Evolutionary conservation across 1,140 invertebrate species (phyloP).

Genomic region (Nymphalis io): DNA sequence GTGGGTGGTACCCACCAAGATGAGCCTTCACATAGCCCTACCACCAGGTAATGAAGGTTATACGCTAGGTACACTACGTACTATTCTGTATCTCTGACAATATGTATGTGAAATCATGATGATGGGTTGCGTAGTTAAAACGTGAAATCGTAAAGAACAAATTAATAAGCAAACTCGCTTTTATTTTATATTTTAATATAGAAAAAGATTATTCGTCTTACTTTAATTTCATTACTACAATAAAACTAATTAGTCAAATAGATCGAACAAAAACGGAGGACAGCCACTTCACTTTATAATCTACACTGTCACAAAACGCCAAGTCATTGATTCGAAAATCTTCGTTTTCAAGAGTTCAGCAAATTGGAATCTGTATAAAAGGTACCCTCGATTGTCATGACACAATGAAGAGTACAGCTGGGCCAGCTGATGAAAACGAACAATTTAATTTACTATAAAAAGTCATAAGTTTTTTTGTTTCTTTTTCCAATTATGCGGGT

Average conservation of each 20-base stretch:
- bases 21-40: too few species aligned
- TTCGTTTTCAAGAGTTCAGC: background rate
- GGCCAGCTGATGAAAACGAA: background rate
- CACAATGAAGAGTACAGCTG: background rate
- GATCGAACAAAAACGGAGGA: background rate
- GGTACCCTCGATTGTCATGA: constrained; percentile 1
- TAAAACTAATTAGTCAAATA: background rate
- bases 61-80: too few species aligned
- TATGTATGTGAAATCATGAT: too few species aligned
- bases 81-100: too few species aligned
- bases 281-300: background rate
- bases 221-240: too few species aligned
- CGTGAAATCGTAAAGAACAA: too few species aligned
- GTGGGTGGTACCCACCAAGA: too few species aligned
- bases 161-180: too few species aligned
- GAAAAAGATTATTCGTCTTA: too few species aligned
- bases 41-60: too few species aligned
- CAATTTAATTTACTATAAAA: background rate
- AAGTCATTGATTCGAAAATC: constrained; percentile 2
- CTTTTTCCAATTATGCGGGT: background rate
- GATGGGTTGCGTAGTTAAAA: too few species aligned
- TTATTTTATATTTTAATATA: too few species aligned
- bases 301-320: background rate
- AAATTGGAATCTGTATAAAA: background rate
- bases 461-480: background rate